A percentile compares a stretch with the other conserved stretches of the same genome.
These are phyloP conservation scores for Carassius carassius DNA, from an alignment of 2,113 vertebrate genomes.

Conservation along the genomic window DNA sequence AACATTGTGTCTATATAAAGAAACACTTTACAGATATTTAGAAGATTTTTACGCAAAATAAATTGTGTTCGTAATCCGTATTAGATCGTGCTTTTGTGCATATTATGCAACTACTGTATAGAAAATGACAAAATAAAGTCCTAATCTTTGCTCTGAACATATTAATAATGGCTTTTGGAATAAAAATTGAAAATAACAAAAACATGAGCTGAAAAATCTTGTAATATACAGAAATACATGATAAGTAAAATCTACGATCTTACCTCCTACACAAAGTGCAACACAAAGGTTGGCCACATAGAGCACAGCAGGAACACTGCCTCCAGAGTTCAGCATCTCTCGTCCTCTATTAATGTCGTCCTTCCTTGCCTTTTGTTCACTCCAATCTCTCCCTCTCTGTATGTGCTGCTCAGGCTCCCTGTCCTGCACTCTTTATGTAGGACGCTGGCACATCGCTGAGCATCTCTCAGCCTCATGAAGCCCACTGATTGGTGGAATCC, in stretches of 20 bases:
- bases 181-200: too few relatives aligned
- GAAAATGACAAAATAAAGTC: background rate
- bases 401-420: conserved; percentile 64
- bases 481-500: conserved; percentile 82
- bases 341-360: conserved; percentile 55
- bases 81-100: background rate
- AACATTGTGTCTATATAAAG: background rate
- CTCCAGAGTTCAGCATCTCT: conserved; percentile 68
- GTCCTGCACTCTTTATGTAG: conserved; percentile 80
- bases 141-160: background rate
- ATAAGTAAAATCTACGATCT: conserved; percentile 50
- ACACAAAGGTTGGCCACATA: conserved; percentile 65
- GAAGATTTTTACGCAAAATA: background rate
- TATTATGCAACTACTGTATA: background rate
- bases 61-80: background rate
- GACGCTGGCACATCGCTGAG: conserved; percentile 74
- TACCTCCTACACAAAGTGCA: conserved; percentile 72
- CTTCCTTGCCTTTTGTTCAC: conserved; percentile 51
- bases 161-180: background rate
- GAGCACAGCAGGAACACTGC: conserved; percentile 63
- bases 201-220: background rate
- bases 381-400: conserved; percentile 4
- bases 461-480: conserved; percentile 70
- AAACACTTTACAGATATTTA: too few relatives aligned
- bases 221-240: background rate